Evolutionary conservation across 2,888 invertebrate species (phyloP).

Genomic region (Mayetiola destructor): DNA sequence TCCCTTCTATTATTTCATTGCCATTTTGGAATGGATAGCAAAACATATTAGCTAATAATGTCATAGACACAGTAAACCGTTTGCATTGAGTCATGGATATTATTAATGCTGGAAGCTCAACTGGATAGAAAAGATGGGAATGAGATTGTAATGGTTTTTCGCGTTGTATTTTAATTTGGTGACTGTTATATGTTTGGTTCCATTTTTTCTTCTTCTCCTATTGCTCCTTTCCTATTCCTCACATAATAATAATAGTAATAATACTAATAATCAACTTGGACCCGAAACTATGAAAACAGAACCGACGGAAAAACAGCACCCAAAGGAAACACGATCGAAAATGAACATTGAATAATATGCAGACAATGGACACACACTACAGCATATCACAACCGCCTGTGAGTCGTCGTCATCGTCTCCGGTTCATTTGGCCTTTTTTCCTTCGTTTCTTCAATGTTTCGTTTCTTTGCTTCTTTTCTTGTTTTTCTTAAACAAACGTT

Average conservation of each 20-base stretch:
- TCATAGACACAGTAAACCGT: not conserved
- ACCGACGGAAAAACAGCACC: not conserved
- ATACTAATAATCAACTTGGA: too few relatives aligned
- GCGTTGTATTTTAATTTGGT: constrained; percentile 12
- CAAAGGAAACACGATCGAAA: not conserved
- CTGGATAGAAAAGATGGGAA: not conserved
- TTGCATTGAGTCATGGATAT: constrained; percentile 1
- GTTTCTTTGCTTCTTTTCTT: too few relatives aligned
- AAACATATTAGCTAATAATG: too few relatives aligned
- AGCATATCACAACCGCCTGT: too few relatives aligned
- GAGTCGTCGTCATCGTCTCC: too few relatives aligned
- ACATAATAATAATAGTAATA: not conserved
- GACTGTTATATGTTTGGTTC: not conserved
- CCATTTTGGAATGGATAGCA: too few relatives aligned
- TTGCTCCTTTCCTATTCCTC: not conserved
- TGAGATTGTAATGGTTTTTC: constrained; percentile 1
- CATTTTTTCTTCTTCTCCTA: not conserved
- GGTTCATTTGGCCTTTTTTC: too few relatives aligned
- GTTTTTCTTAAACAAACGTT: constrained; percentile 1
- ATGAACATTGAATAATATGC: not conserved
- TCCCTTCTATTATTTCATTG: too few relatives aligned
- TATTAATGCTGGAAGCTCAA: not conserved
- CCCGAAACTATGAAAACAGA: not conserved
- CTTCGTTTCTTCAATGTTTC: too few relatives aligned
- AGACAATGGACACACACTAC: constrained; percentile 9